Percentiles rank a stretch among this genome's conserved stretches.
Conservation (phyloP, 92 coral and sea anemone species). For the Phenganax subtilis region DNA sequence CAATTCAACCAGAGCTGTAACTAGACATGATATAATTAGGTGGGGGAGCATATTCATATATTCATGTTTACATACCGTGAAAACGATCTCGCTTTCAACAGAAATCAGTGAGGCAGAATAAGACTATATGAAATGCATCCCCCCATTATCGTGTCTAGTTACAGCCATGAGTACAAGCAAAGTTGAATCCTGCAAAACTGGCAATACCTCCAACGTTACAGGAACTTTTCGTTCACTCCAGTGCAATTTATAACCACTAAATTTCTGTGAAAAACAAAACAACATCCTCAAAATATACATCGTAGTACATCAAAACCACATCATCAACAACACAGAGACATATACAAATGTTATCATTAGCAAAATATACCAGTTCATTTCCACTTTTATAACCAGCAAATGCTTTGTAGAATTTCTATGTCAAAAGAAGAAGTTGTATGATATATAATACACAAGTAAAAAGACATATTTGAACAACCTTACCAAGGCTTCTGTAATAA, state of each 20-base stretch:
- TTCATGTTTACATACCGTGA: no score
- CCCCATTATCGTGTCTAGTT: not conserved
- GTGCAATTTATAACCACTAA: conserved; percentile 89
- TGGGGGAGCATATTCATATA: no score
- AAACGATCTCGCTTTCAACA: no score
- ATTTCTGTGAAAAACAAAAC: conserved; percentile 49
- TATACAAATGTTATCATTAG: not conserved
- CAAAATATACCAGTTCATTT: conserved; percentile 72
- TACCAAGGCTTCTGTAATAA: conserved; percentile 88
- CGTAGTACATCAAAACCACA: not conserved
- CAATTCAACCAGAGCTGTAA: no score
- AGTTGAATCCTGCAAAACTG: not conserved
- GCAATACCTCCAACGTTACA: conserved; percentile 74
- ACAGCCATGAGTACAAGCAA: not conserved
- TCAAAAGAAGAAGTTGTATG: not conserved
- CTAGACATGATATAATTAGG: no score
- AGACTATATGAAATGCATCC: no score
- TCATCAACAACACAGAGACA: no score
- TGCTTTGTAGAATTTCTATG: conserved; percentile 72
- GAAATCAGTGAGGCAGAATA: no score
- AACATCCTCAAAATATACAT: no score
- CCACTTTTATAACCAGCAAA: conserved; percentile 86
- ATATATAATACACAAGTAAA: not conserved
- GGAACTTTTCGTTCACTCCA: conserved; percentile 97
- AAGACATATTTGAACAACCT: conserved; percentile 15